Conservation (phyloP, 2,113 vertebrate genomes). For the Neolamprologus modestus region DNA sequence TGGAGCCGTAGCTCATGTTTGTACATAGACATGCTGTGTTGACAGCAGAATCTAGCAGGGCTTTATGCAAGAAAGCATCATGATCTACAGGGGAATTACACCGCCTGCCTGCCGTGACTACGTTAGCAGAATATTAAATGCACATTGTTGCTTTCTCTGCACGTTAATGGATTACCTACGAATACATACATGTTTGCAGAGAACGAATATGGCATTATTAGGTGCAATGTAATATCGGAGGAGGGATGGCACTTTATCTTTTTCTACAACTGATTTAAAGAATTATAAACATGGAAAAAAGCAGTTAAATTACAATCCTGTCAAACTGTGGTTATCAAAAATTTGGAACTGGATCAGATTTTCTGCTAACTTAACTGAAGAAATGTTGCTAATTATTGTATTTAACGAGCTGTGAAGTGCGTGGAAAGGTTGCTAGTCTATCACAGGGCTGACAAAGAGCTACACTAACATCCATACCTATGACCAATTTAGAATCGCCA, state of each 20-base stretch:
- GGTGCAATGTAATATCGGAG: background rate
- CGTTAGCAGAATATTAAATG: background rate
- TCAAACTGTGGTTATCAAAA: background rate
- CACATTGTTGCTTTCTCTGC: background rate
- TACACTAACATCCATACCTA: background rate
- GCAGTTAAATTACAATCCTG: background rate
- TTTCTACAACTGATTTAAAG: background rate
- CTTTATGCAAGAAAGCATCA: background rate
- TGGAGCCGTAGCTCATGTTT: slow-evolving; percentile 6
- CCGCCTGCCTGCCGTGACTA: background rate
- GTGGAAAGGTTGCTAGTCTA: background rate
- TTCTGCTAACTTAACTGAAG: background rate
- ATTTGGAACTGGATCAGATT: background rate
- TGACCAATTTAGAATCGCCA: background rate
- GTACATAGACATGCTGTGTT: slow-evolving; percentile 32
- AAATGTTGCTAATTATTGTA: background rate
- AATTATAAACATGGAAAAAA: background rate
- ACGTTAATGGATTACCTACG: background rate
- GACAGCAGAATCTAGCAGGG: slow-evolving; percentile 4
- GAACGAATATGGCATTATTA: background rate
- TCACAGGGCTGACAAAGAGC: background rate
- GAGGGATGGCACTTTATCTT: background rate
- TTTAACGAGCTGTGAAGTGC: background rate
- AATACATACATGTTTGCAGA: background rate
- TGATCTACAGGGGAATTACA: slow-evolving; percentile 1